These are phyloP conservation scores for Spicauda simplicius DNA, from an alignment of 2,888 invertebrate species.

Conservation along the genomic window DNA sequence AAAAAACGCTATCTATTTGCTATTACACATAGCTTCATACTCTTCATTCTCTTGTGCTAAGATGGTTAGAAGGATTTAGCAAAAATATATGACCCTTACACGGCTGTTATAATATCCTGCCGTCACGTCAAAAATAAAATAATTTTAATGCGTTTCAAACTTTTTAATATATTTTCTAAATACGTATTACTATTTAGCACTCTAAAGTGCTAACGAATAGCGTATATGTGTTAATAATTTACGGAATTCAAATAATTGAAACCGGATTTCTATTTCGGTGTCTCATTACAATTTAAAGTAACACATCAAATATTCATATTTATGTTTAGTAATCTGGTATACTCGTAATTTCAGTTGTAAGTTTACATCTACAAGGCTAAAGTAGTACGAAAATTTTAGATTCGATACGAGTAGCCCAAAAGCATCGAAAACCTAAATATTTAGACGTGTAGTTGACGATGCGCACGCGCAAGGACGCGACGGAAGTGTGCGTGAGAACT, in stretches of 20 bases:
- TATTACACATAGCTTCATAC: too few species aligned
- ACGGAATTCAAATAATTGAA: not conserved
- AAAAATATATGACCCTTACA: too few species aligned
- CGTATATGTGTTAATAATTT: not conserved
- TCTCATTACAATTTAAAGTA: not conserved
- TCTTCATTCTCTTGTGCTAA: too few species aligned
- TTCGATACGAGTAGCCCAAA: not conserved
- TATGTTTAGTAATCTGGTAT: too few species aligned
- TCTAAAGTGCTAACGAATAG: too few species aligned
- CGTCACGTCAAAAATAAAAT: too few species aligned
- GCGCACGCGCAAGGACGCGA: constrained; percentile 16
- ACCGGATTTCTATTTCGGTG: not conserved
- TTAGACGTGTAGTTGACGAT: constrained; percentile 7
- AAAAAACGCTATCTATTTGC: too few species aligned
- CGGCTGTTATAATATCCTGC: too few species aligned
- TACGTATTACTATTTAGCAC: not conserved
- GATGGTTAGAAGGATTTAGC: too few species aligned
- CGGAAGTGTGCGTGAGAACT: constrained; percentile 13
- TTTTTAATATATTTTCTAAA: not conserved
- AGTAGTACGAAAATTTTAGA: not conserved
- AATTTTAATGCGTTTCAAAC: too few species aligned
- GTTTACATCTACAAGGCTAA: not conserved
- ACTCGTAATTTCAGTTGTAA: too few species aligned
- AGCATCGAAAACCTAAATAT: constrained; percentile 22
- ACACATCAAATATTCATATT: too few species aligned